Evolutionary conservation across 2,113 vertebrate genomes (phyloP).

Genomic region (Rattus rattus): DNA sequence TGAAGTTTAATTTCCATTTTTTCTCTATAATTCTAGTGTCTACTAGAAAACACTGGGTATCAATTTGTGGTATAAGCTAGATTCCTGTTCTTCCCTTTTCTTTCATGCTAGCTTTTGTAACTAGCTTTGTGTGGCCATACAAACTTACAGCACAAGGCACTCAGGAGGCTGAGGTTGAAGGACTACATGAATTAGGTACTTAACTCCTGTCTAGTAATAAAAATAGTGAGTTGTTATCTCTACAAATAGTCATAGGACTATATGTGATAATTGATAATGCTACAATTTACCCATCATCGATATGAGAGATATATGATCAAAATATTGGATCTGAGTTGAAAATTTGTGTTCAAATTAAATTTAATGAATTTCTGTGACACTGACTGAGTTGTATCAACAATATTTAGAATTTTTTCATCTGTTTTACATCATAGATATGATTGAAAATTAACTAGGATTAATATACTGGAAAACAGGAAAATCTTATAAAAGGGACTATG

Average conservation of each 20-base stretch:
- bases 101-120: background rate
- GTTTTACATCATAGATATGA: background rate
- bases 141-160: background rate
- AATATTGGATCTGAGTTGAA: background rate
- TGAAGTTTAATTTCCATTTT: background rate
- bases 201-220: background rate
- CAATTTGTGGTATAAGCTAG: background rate
- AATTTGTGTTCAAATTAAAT: constrained; percentile 21
- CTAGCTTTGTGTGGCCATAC: too few relatives aligned
- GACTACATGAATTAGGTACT: background rate
- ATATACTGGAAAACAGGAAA: background rate
- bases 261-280: background rate
- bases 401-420: background rate
- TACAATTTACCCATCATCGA: background rate
- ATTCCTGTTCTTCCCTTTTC: background rate
- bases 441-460: constrained; percentile 5
- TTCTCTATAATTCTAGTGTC: background rate
- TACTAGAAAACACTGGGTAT: background rate
- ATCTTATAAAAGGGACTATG: accelerated
- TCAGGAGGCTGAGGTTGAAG: background rate
- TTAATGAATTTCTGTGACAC: background rate
- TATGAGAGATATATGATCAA: background rate
- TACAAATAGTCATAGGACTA: background rate
- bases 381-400: background rate
- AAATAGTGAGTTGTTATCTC: background rate